A percentile compares a stretch with the other conserved stretches of the same genome.
Evolutionary conservation across 2,797 vertebrate genomes (phyloP).

Genomic region (Neoniphon sammara): DNA sequence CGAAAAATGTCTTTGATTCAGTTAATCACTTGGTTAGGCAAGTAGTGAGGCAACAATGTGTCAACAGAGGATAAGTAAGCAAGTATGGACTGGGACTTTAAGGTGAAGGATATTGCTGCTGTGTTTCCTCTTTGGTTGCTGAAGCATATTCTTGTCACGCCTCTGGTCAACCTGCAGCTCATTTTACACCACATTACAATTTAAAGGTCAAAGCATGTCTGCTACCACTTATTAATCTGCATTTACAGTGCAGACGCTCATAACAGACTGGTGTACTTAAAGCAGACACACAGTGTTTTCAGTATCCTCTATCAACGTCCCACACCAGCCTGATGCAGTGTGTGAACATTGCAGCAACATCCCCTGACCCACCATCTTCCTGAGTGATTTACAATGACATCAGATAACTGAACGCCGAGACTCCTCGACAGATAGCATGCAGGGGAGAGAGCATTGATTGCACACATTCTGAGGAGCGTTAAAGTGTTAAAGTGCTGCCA

Average conservation of each 20-base stretch:
- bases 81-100: constrained; percentile 12
- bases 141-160: constrained; percentile 44
- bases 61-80: not conserved
- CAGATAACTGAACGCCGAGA: constrained; percentile 69
- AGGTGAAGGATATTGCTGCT: constrained; percentile 28
- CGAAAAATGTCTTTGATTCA: constrained; percentile 18
- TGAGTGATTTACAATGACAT: constrained; percentile 78
- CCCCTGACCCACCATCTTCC: constrained; percentile 61
- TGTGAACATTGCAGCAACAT: constrained; percentile 30
- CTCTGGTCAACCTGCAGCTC: constrained; percentile 58
- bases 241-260: constrained; percentile 34
- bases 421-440: constrained; percentile 50
- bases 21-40: constrained; percentile 38
- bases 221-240: constrained; percentile 33
- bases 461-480: constrained; percentile 77
- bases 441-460: constrained; percentile 73
- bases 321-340: constrained; percentile 14
- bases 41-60: constrained; percentile 19
- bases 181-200: constrained; percentile 67
- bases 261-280: constrained; percentile 34
- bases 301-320: constrained; percentile 35
- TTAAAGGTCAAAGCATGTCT: constrained; percentile 67
- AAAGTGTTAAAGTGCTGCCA: constrained; percentile 80
- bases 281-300: constrained; percentile 38
- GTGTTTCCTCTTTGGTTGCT: constrained; percentile 49